These are phyloP conservation scores for Nerophis ophidion DNA, from an alignment of 2,113 vertebrate genomes.

Conservation along the genomic window DNA sequence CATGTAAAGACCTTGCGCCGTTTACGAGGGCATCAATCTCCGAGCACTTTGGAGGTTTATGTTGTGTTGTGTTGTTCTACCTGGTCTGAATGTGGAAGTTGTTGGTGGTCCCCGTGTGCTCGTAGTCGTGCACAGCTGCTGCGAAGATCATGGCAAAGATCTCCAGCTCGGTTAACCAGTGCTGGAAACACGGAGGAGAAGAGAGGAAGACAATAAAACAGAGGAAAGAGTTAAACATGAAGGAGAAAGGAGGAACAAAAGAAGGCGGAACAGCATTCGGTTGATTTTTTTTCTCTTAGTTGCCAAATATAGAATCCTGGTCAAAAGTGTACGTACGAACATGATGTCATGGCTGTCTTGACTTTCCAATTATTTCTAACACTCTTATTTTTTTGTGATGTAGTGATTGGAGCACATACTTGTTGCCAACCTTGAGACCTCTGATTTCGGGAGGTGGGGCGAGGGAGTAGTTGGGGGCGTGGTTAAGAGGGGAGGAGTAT, in stretches of 20 bases:
- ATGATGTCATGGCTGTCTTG: too few relatives aligned
- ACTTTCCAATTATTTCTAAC: too few relatives aligned
- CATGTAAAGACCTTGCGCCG: constrained; percentile 23
- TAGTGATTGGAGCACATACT: too few relatives aligned
- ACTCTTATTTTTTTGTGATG: too few relatives aligned
- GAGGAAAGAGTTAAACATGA: constrained; percentile 21
- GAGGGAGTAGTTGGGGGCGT: too few relatives aligned
- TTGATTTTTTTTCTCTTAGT: background rate
- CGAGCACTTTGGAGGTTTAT: constrained; percentile 49
- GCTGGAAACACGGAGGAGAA: constrained; percentile 66
- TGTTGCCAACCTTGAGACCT: too few relatives aligned
- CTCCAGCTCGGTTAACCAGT: constrained; percentile 97
- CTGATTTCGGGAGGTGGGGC: too few relatives aligned
- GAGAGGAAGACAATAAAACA: constrained; percentile 8
- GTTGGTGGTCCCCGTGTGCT: constrained; percentile 98
- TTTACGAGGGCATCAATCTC: constrained; percentile 54
- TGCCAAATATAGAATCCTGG: background rate
- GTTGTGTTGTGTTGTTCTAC: constrained; percentile 69
- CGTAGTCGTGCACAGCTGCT: constrained; percentile 94
- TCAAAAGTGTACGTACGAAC: too few relatives aligned
- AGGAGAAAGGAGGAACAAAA: constrained; percentile 20
- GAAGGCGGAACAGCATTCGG: constrained; percentile 1
- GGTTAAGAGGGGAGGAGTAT: too few relatives aligned
- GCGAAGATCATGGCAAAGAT: constrained; percentile 98
- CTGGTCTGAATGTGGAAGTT: constrained; percentile 99